Conservation (phyloP, 1,140 invertebrate species). For the Camponotus floridanus region DNA sequence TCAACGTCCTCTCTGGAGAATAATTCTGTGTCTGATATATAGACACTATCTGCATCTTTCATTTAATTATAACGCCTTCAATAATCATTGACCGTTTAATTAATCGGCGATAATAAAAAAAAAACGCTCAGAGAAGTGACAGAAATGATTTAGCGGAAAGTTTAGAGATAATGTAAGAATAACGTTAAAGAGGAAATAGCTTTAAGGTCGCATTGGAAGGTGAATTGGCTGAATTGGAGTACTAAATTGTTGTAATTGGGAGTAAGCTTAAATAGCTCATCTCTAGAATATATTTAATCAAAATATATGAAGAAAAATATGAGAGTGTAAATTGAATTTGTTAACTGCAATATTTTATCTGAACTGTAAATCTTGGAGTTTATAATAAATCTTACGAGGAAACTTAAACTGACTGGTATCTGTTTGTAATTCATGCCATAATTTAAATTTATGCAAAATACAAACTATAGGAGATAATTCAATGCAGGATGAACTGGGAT, state of each 20-base stretch:
- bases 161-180: neutral
- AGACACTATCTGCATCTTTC: neutral
- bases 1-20: conserved; percentile 1
- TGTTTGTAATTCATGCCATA: neutral
- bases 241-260: neutral
- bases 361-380: neutral
- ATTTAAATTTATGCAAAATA: neutral
- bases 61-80: neutral
- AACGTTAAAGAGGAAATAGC: neutral
- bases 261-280: neutral
- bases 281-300: neutral
- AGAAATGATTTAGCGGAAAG: neutral
- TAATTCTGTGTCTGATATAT: neutral
- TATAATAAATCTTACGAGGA: neutral
- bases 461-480: neutral
- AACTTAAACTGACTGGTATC: neutral
- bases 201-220: neutral
- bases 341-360: neutral
- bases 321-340: neutral
- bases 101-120: neutral
- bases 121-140: neutral
- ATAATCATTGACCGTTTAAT: neutral
- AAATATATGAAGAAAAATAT: neutral
- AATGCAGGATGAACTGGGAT: neutral
- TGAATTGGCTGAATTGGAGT: neutral